phyloP scores from a whole-genome alignment of 1,140 invertebrate species.

The Dufourea novaeangliae region DNA sequence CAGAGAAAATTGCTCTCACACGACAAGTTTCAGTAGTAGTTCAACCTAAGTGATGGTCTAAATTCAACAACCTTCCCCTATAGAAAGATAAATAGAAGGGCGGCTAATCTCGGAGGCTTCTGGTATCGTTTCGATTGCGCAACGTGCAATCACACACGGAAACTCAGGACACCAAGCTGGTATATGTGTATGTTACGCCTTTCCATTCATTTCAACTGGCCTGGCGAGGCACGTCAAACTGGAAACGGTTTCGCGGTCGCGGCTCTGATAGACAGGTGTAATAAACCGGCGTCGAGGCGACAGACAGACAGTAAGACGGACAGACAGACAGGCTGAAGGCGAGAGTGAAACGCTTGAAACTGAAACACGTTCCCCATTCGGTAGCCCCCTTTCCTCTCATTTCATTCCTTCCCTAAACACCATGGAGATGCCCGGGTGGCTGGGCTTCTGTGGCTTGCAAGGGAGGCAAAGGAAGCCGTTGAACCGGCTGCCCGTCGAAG shows the following conservation, averaged over 20 bases:
- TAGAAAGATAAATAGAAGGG: background rate
- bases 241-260: constrained; percentile 50
- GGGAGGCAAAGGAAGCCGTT: constrained; percentile 6
- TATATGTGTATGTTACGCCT: too few species aligned
- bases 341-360: constrained; percentile 39
- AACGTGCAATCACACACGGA: constrained; percentile 45
- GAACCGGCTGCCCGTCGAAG: constrained; percentile 28
- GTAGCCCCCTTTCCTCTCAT: too few species aligned
- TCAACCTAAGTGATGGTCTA: too few species aligned
- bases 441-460: background rate
- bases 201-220: constrained; percentile 34
- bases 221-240: constrained; percentile 47
- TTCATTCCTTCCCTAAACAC: constrained; percentile 31
- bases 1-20: too few species aligned
- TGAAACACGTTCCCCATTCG: constrained; percentile 31
- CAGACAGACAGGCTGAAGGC: background rate
- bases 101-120: background rate
- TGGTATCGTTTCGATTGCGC: constrained; percentile 19
- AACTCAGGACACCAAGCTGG: too few species aligned
- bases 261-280: constrained; percentile 49
- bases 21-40: too few species aligned
- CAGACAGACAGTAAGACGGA: constrained; percentile 24
- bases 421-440: background rate
- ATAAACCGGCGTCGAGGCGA: constrained; percentile 42
- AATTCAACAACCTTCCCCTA: too few species aligned